Evolutionary conservation across 2,113 vertebrate genomes (phyloP).

Genomic region (Pagrus major): DNA sequence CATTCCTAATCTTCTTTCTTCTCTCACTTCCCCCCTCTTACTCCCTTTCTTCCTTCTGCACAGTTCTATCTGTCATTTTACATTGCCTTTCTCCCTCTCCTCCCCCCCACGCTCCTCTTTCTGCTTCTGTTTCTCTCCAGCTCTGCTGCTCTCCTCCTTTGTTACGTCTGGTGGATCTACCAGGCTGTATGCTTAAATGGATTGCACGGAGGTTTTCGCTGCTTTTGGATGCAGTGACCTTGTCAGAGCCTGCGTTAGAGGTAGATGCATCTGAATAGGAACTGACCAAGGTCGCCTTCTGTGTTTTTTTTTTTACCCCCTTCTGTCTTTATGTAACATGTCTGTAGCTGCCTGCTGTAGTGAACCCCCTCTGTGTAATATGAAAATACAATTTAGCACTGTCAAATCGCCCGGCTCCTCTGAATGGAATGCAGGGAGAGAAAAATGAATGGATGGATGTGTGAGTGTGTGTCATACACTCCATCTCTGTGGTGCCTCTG

Average conservation of each 20-base stretch:
- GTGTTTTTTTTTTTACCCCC: neutral
- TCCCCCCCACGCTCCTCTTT: conserved; percentile 25
- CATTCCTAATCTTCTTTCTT: conserved; percentile 53
- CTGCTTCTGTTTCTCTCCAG: conserved; percentile 51
- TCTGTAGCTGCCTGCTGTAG: conserved; percentile 44
- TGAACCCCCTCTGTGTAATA: conserved; percentile 34
- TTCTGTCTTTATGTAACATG: conserved; percentile 66
- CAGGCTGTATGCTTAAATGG: conserved; percentile 38
- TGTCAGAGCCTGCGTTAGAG: conserved; percentile 57
- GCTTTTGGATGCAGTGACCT: conserved; percentile 72
- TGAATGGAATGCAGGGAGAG: conserved; percentile 43
- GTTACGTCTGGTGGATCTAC: conserved; percentile 66
- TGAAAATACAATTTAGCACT: conserved; percentile 48
- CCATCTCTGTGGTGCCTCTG: conserved; percentile 55
- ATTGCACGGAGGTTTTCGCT: conserved; percentile 26
- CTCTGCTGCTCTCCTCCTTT: conserved; percentile 66
- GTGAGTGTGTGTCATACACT: conserved; percentile 54
- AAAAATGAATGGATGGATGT: conserved; percentile 49
- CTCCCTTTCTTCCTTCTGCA: conserved; percentile 44
- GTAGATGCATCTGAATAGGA: conserved; percentile 41
- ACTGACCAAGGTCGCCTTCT: conserved; percentile 60
- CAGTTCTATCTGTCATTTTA: conserved; percentile 46
- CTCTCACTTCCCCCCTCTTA: neutral
- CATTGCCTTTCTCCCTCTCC: conserved; percentile 40
- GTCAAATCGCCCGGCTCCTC: conserved; percentile 16